Evolutionary conservation across 1,140 invertebrate species (phyloP).

Genomic region (Melanaphis sacchari): DNA sequence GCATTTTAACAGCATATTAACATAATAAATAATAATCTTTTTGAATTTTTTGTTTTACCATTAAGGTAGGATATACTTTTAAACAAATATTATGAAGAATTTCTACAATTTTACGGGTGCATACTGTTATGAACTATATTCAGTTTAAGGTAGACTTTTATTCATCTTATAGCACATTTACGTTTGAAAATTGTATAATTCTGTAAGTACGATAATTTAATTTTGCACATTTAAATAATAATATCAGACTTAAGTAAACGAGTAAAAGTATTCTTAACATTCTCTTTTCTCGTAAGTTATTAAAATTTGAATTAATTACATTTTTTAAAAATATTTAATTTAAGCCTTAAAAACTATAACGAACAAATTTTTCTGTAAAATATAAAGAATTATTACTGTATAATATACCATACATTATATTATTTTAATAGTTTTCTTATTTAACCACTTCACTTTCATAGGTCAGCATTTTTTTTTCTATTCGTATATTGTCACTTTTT

Average conservation of each 20-base stretch:
- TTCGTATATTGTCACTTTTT: too few species aligned
- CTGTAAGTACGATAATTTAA: not conserved
- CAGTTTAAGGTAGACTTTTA: not conserved
- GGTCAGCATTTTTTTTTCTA: too few species aligned
- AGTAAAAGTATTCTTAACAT: not conserved
- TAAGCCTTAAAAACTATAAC: not conserved
- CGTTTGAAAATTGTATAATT: not conserved
- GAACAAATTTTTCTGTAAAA: not conserved
- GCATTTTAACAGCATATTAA: not conserved
- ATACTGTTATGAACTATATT: not conserved
- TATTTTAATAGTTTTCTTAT: too few species aligned
- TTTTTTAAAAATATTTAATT: constrained; percentile 16
- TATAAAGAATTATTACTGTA: too few species aligned
- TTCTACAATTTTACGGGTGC: not conserved
- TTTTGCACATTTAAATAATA: not conserved
- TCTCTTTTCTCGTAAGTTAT: not conserved
- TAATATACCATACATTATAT: too few species aligned
- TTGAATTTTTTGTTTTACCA: not conserved
- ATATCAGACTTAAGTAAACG: not conserved
- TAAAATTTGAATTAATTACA: constrained; percentile 24
- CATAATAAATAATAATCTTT: not conserved
- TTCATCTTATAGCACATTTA: not conserved
- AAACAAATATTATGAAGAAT: not conserved
- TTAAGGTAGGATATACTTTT: not conserved
- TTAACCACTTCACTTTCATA: too few species aligned